Conservation (phyloP, 2,797 vertebrate genomes). For the Rhynchonycteris naso region DNA sequence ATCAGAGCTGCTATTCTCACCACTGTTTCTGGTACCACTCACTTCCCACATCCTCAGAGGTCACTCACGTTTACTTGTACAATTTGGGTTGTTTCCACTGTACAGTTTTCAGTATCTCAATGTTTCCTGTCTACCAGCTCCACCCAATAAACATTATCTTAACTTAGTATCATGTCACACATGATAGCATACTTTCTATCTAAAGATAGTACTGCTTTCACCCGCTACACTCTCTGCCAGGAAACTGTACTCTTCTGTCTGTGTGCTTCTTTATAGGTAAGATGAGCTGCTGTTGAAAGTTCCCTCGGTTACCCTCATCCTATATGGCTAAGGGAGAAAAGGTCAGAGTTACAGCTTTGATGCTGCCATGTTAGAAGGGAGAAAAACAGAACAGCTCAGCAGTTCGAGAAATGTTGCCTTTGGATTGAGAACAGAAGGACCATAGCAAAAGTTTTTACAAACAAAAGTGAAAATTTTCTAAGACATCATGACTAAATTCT, state of each 20-base stretch:
- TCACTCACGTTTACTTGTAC: background rate
- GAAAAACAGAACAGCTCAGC: conserved; percentile 68
- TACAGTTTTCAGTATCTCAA: background rate
- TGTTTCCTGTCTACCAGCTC: background rate
- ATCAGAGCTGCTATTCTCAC: background rate
- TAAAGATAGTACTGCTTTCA: background rate
- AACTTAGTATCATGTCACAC: background rate
- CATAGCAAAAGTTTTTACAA: conserved; percentile 12
- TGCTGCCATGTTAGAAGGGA: conserved; percentile 45
- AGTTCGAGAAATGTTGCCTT: conserved; percentile 48
- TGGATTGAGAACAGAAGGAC: background rate
- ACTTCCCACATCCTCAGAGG: background rate
- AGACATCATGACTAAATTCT: conserved; percentile 15
- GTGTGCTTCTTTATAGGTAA: background rate
- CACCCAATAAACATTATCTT: conserved; percentile 31
- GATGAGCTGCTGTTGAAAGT: conserved; percentile 39
- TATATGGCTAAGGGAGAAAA: background rate
- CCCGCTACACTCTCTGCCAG: background rate
- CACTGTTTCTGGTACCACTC: rapidly evolving
- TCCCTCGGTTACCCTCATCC: conserved; percentile 20
- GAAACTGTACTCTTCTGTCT: background rate
- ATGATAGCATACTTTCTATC: background rate
- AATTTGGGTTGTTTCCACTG: background rate
- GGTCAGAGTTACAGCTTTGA: conserved; percentile 55
- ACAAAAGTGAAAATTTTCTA: conserved; percentile 27